These are phyloP conservation scores for Flabesymbios commensalis DNA, from an alignment of 2,888 invertebrate species.

Conservation along the genomic window DNA sequence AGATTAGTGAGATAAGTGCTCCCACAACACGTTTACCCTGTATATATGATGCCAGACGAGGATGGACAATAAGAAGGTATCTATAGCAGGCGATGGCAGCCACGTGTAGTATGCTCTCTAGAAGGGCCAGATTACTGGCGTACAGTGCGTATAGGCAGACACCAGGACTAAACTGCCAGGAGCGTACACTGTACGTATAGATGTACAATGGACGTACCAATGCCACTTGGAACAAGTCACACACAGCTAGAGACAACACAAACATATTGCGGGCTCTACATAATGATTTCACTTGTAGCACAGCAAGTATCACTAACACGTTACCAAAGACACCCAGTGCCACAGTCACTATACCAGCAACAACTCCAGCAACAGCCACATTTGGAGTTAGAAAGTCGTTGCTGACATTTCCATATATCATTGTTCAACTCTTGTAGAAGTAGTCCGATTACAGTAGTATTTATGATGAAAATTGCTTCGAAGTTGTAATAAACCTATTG, in stretches of 20 bases:
- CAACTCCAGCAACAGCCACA: slow-evolving; percentile 13
- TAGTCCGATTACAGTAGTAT: no score
- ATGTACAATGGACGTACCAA: slow-evolving; percentile 28
- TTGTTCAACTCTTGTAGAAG: no score
- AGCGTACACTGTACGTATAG: slow-evolving; percentile 22
- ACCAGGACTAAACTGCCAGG: slow-evolving; percentile 22
- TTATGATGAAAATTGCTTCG: no score
- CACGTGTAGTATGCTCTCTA: slow-evolving; percentile 31
- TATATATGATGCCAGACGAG: slow-evolving; percentile 9
- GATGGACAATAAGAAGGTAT: slow-evolving; percentile 29
- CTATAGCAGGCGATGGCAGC: slow-evolving; percentile 26
- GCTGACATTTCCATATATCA: no score
- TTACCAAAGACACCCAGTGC: slow-evolving; percentile 28
- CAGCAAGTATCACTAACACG: slow-evolving; percentile 24
- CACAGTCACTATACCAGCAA: slow-evolving; percentile 18
- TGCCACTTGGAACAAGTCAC: slow-evolving; percentile 26
- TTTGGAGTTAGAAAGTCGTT: neutral
- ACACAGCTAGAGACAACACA: slow-evolving; percentile 28
- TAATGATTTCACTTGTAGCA: slow-evolving; percentile 18
- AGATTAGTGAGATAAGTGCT: slow-evolving; percentile 12
- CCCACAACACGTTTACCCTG: slow-evolving; percentile 12
- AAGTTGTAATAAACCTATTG: no score
- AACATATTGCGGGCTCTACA: slow-evolving; percentile 26
- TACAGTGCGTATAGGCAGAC: slow-evolving; percentile 26
- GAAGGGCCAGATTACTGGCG: slow-evolving; percentile 28